Evolutionary conservation across 2,113 vertebrate species (phyloP), one percentile per base, ranked within the genome.

Genomic region (Pagrus major): DNA sequence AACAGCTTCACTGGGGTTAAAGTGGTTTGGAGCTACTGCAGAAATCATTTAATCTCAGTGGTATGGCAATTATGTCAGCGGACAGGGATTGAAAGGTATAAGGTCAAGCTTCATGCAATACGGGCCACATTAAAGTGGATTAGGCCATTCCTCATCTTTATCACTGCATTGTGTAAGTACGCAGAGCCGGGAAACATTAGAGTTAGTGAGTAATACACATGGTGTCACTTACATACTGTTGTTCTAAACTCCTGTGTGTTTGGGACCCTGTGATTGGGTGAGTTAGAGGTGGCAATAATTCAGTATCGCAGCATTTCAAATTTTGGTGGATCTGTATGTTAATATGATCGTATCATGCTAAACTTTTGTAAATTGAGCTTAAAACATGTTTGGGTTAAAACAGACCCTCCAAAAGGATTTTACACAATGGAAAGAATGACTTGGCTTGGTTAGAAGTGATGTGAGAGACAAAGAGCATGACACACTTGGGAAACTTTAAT

Each of bases 1-100:
- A 80, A 93, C 91, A 81, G 78, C 86, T 83, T 90, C 77, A 49
- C 20, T 35, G 83, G 56, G 85, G 81, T 87, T 80, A 73, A 35
- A 71, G 78, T 83, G 81, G 85, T 85, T 88, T 86, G 86, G 77
- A 71, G 61, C 73, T 71, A 65, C 82, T 73, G 74, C 55, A 73
- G 59, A 60, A 65, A 85, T 90, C 65, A 73, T 88, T 88, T 89
- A 69, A 92, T 91, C 83, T 80, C 71, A 56, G 65, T 33, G 81
- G 79, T 67, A 88, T 85, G 86, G 68, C 60, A 84, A 71, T 86
- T 85, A 86, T 90, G 82, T 81, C 81, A 88, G 81, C 67, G 11
- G 82, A 81, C 49, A 33, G 67, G 74, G 83, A 82, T 63, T 47
- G 75, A 68, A 66, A 71, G 25, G 56, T 59, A 70, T 18, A 68